Base-by-base conservation (phyloP, 2,888 invertebrate species). In the Gibbula magus region DNA sequence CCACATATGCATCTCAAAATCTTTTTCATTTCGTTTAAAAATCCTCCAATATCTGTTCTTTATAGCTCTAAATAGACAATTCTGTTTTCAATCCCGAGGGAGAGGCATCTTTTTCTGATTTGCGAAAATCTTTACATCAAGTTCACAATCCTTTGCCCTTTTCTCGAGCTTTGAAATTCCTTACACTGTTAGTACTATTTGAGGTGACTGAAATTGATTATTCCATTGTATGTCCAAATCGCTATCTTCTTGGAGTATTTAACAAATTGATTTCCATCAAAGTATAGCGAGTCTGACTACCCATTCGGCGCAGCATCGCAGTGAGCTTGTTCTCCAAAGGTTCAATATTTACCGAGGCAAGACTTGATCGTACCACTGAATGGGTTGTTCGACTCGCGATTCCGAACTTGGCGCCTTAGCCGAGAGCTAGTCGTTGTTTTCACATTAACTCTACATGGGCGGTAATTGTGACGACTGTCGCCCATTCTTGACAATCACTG, bases 221-320 rank as follows among this genome's bases (percentile, higher is more conserved):
- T 61, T 18, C 61, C 22, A 61, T 61, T 61, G 61, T 61, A 61
- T 29, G 61, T 29, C 61, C 29, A 61, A 61, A 61, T 61, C 61
- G 61, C n/a, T 61, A 61, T 61, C 61, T 61, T 61, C 61, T 61
- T 61, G 61, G 61, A 61, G 61, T 61, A 61, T 61, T 61, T 61
- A 61, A 61, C 61, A 61, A 61, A 61, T 61, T 61, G 61, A 61
- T 61, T 61, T 61, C 61, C 61, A 61, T 61, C 61, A 61, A 25
- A 29, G 61, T 20, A 61, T 25, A 61, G 61, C 29, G 61, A 61
- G 22, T 61, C 61, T n/a, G 29, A 32, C 29, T 25, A 61, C 29
- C 29, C 29, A 29, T 29, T 18, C 61, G 25, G 25, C 61, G 29
- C 25, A 25, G 29, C 29, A 29, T 61, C 61, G 5, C 61, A 22